Evolutionary conservation across 2,113 vertebrate genomes (phyloP), one percentile per base, ranked within the genome.

Genomic region (Nothobranchius furzeri): DNA sequence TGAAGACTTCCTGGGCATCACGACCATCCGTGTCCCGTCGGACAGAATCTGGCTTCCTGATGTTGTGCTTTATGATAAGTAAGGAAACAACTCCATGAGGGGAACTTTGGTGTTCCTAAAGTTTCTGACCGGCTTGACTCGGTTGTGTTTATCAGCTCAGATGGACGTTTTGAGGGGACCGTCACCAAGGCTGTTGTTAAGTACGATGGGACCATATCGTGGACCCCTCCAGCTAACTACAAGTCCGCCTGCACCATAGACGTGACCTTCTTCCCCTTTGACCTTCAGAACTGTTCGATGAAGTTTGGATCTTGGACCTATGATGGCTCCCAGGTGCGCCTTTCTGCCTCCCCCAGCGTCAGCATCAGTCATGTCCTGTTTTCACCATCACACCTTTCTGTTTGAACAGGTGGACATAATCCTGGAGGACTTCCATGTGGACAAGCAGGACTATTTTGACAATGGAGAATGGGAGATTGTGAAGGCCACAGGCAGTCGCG

Each of bases 291-390:
- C 51, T 99, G 97, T 74, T 97, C 96, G 6, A 97, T 98, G 97
- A 98, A 97, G 78, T 98, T 98, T 78, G 96, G 96, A 52, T 98
- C 97, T 15, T 99, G 97, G 97, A 98, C 97, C 3, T 98, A 98
- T 0, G 96, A 99, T 15, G 97, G 96, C 7, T 96, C 95, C 0
- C 96, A 98, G 84, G 93, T 91, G 64, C 68, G 73, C 79, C 11
- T 48, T 30, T n/a, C 12, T 50, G 48, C 13, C 4, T 7, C 43
- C 7, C 4, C 36, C 2, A 47, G 37, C 3, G 50, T 47, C 4
- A 13, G 3, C 25, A 49, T 50, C 6, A n/a, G 35, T 53, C 2
- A n/a, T 50, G 30, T 66, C 1, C 14, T 52, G 1, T 20, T 17
- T 30, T 5, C 53, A 4, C 52, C 20, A 50, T 15, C 24, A 72